Evolutionary conservation across 2,113 vertebrate genomes (phyloP).

Genomic region (Sphyrna mokarran): DNA sequence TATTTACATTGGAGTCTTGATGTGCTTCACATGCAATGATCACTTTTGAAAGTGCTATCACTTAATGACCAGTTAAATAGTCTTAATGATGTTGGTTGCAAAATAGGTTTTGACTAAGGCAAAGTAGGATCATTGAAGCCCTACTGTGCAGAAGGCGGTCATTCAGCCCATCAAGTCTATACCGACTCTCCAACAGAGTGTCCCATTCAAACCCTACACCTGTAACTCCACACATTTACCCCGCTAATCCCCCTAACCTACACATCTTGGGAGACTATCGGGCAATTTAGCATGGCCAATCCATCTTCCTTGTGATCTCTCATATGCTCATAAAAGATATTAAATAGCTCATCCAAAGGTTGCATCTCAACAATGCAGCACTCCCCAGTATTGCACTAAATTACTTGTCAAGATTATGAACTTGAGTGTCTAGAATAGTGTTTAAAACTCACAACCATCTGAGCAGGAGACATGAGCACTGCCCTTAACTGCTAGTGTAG

Average conservation of each 20-base stretch:
- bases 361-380: neutral
- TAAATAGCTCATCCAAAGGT: neutral
- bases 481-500: too few species aligned
- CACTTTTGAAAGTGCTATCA: neutral
- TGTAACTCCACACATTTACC: too few species aligned
- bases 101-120: neutral
- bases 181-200: too few species aligned
- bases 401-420: neutral
- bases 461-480: neutral
- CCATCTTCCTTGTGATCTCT: neutral
- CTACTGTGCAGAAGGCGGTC: too few species aligned
- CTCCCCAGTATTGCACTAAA: neutral
- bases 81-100: neutral
- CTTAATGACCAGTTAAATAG: neutral
- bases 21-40: neutral
- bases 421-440: neutral
- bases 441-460: neutral
- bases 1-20: neutral
- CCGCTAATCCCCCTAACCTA: too few species aligned
- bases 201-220: too few species aligned
- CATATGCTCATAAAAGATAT: neutral
- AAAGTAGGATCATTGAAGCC: too few species aligned
- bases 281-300: too few species aligned
- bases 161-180: too few species aligned
- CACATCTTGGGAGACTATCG: too few species aligned